Evolutionary conservation across 2,113 vertebrate genomes (phyloP), one percentile per base, ranked within the genome.

Genomic region (Ascaphus truei): DNA sequence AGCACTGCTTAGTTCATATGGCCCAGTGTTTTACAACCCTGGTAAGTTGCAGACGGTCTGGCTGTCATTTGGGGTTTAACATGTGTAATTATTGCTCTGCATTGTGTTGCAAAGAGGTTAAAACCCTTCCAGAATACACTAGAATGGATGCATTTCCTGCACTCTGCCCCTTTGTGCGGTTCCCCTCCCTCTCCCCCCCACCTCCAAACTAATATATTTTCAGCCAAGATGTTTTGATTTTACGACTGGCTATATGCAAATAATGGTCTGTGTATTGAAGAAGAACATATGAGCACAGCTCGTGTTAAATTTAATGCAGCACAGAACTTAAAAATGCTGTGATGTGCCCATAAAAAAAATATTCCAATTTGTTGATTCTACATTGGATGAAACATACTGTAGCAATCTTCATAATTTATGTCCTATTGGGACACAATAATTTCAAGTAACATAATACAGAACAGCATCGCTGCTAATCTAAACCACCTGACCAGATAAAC

Each of bases 361-460:
- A 92, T 91, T 90, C 79, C 89, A 90, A 92, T 92, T 92, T 92
- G 88, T 92, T 91, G 89, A 89, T 92, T 86, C 89, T 90, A 88
- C 79, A 86, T 85, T 88, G 90, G 87, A 84, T 81, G 86, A 90
- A 89, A 90, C 91, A 91, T 90, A 86, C 87, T 89, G 85, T 88
- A 92, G 88, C 87, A 89, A 90, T 90, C 91, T 92, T 90, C 85
- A 86, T 90, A 91, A 92, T 92, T 92, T 91, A 86, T 91, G 84
- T 92, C 93, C 94, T 96, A 94, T 95, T 96, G 95, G 87, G 88
- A 87, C 89, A 85, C 77, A 84, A 90, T 94, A 94, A 98, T 97
- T 96, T 91, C 91, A 94, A 91, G 81, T 96, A 96, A 98, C 91
- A 92, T 91, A 94, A 90, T 84, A 84, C 95, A 98, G 95, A 90